Conservation (phyloP, 2,113 vertebrate species). For the Pedionomus torquatus region DNA sequence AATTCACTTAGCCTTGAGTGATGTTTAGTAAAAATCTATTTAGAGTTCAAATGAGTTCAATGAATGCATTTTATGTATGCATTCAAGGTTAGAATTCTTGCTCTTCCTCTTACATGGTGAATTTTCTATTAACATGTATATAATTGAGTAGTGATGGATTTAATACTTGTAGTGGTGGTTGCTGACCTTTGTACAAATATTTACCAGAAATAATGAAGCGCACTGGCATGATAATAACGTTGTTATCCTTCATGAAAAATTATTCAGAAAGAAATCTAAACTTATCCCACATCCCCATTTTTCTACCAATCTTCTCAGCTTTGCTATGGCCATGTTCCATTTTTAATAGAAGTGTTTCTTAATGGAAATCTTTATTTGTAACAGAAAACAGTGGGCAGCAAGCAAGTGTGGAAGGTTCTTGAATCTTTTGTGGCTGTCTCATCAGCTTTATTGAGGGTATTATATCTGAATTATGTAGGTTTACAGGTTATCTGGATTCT, state of each 20-base stretch:
- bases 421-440: background rate
- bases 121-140: background rate
- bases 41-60: conserved; percentile 64
- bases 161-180: background rate
- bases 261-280: background rate
- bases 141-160: background rate
- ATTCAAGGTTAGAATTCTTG: conserved; percentile 47
- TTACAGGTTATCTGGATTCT: background rate
- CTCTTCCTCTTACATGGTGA: background rate
- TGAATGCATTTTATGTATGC: background rate
- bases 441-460: background rate
- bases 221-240: background rate
- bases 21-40: conserved; percentile 66
- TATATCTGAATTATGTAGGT: background rate
- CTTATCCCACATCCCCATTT: background rate
- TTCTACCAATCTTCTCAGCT: background rate
- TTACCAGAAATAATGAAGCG: background rate
- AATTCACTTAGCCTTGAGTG: conserved; percentile 54
- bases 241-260: background rate
- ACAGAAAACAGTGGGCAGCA: background rate
- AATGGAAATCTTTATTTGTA: background rate
- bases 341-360: background rate
- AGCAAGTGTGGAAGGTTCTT: background rate
- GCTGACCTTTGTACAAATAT: background rate
- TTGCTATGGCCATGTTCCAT: background rate